Evolutionary conservation across 1,140 invertebrate genomes (phyloP).

Genomic region (Aradophagus sp.): DNA sequence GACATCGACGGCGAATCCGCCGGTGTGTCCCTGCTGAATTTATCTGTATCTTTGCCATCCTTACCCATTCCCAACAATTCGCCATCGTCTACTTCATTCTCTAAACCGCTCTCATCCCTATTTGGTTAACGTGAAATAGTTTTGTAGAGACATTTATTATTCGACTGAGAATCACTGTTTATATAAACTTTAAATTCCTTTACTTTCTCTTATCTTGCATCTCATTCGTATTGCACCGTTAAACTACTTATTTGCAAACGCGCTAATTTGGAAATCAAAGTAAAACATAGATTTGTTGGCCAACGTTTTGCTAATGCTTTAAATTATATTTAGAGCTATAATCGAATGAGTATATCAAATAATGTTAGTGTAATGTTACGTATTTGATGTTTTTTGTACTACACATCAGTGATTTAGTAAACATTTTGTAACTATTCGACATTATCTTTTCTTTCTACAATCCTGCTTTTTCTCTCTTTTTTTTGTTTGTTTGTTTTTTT

Average conservation of each 20-base stretch:
- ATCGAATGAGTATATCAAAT: too few relatives aligned
- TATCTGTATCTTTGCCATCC: conserved; percentile 69
- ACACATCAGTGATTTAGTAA: too few relatives aligned
- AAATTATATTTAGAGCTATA: conserved; percentile 20
- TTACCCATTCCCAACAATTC: conserved; percentile 67
- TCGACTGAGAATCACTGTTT: too few relatives aligned
- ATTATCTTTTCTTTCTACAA: too few relatives aligned
- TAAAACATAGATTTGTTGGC: conserved; percentile 1
- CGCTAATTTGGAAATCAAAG: conserved; percentile 18
- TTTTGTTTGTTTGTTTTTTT: too few relatives aligned
- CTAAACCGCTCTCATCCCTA: conserved; percentile 71
- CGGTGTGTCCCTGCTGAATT: conserved; percentile 66
- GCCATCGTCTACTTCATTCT: conserved; percentile 71
- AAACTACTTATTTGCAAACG: conserved; percentile 37
- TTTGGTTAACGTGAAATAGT: conserved; percentile 41
- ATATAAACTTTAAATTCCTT: neutral
- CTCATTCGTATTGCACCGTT: too few relatives aligned
- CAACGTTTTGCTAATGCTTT: conserved; percentile 11
- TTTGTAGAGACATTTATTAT: conserved; percentile 25
- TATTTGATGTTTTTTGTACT: too few relatives aligned
- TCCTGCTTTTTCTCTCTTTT: too few relatives aligned
- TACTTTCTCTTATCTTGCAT: conserved; percentile 2
- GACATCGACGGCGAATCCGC: conserved; percentile 71
- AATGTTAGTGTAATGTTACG: too few relatives aligned
- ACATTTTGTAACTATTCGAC: too few relatives aligned